phyloP scores from a whole-genome alignment of 2,113 vertebrate genomes.

The Uropsilus gracilis region DNA sequence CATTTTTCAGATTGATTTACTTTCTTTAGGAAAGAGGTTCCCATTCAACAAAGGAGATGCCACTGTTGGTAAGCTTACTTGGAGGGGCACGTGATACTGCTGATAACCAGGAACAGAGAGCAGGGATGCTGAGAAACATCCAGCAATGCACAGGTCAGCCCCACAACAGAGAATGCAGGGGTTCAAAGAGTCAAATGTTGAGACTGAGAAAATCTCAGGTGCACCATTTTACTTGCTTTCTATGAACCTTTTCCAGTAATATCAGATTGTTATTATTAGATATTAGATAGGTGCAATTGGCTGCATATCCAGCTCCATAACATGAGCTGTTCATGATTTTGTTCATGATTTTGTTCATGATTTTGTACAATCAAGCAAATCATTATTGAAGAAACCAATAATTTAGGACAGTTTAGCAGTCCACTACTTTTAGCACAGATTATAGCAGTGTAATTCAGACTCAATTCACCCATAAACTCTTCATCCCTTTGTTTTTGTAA shows the following conservation, averaged over 20 bases:
- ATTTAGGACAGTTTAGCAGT: background rate
- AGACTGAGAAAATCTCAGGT: background rate
- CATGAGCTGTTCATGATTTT: background rate
- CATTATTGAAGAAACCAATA: background rate
- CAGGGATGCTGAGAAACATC: background rate
- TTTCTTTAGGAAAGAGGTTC: background rate
- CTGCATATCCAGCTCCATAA: background rate
- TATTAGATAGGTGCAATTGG: background rate
- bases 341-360: too few relatives aligned
- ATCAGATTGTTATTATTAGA: background rate
- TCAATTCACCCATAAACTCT: accelerated
- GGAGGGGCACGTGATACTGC: background rate
- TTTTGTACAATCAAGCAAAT: background rate
- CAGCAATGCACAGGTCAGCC: accelerated
- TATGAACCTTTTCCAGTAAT: background rate
- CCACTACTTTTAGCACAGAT: background rate
- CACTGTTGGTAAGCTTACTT: background rate
- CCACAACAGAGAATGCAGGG: background rate
- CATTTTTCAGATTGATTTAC: background rate
- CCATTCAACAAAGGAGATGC: background rate
- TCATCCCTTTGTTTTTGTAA: background rate
- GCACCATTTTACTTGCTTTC: background rate
- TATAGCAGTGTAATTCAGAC: background rate
- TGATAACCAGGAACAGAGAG: background rate
- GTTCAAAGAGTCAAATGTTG: background rate